phyloP scores from a whole-genome alignment of 1,140 invertebrate genomes.

The Solen grandis region DNA sequence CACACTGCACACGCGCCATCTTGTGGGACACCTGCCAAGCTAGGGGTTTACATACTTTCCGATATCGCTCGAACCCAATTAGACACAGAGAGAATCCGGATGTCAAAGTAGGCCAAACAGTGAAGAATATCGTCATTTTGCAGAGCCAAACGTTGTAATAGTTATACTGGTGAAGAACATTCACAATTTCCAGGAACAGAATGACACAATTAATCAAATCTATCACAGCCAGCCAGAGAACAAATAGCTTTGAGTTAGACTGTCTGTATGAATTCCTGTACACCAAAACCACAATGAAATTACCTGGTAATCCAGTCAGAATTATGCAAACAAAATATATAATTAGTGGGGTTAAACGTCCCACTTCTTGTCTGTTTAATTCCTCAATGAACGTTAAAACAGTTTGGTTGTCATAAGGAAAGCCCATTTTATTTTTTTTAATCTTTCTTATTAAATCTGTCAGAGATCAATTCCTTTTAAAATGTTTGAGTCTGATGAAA shows the following conservation, averaged over 20 bases:
- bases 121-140: conserved; percentile 37
- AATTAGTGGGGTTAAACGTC: neutral
- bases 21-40: conserved; percentile 9
- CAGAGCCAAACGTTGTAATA: conserved; percentile 13
- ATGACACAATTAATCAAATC: conserved; percentile 33
- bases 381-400: neutral
- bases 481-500: too few species aligned
- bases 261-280: conserved; percentile 9
- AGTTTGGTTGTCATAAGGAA: neutral
- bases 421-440: neutral
- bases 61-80: conserved; percentile 25
- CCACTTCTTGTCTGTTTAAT: conserved; percentile 37
- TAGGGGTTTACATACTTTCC: conserved; percentile 17
- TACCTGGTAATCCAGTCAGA: conserved; percentile 35
- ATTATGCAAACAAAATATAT: conserved; percentile 26
- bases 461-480: too few species aligned
- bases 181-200: conserved; percentile 37
- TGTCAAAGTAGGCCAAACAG: conserved; percentile 1
- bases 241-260: conserved; percentile 2
- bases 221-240: conserved; percentile 33
- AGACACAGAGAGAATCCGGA: conserved; percentile 12
- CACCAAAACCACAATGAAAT: conserved; percentile 37
- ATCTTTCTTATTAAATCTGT: too few species aligned
- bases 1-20: conserved; percentile 7
- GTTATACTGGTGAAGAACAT: conserved; percentile 15